phyloP scores from a whole-genome alignment of 2,888 invertebrate genomes.

The Diaperis boleti region DNA sequence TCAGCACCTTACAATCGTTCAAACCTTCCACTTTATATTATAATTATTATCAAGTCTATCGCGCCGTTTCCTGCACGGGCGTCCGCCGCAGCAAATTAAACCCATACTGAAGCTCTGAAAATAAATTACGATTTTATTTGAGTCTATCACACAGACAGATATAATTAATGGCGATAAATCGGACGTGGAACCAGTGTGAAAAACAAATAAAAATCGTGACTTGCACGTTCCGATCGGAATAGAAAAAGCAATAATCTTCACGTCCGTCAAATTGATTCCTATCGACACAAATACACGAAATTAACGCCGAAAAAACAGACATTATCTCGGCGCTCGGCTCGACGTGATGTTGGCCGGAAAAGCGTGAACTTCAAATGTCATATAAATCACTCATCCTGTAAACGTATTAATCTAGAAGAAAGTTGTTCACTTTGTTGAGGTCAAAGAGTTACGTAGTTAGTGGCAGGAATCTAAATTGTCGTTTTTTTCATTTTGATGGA shows the following conservation, averaged over 20 bases:
- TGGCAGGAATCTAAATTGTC: too few relatives aligned
- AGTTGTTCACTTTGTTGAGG: too few relatives aligned
- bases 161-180: slow-evolving; percentile 58
- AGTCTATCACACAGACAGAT: slow-evolving; percentile 45
- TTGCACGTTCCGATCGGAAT: slow-evolving; percentile 49
- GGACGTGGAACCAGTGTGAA: slow-evolving; percentile 49
- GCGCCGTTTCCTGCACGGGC: slow-evolving; percentile 5
- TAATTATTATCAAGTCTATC: slow-evolving; percentile 10
- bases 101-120: slow-evolving; percentile 12
- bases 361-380: slow-evolving; percentile 9
- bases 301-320: slow-evolving; percentile 27
- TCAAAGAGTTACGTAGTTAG: too few relatives aligned
- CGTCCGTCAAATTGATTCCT: slow-evolving; percentile 48
- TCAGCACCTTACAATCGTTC: too few relatives aligned
- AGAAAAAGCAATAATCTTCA: slow-evolving; percentile 40
- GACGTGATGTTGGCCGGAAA: background rate
- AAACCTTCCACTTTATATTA: background rate
- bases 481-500: too few relatives aligned
- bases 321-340: slow-evolving; percentile 6
- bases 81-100: slow-evolving; percentile 16
- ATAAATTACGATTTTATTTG: slow-evolving; percentile 40
- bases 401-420: background rate
- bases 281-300: slow-evolving; percentile 23
- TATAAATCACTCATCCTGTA: slow-evolving; percentile 4
- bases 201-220: slow-evolving; percentile 60